Evolutionary conservation across 2,113 vertebrate genomes (phyloP), one percentile per base, ranked within the genome.

Genomic region (Lynx canadensis): DNA sequence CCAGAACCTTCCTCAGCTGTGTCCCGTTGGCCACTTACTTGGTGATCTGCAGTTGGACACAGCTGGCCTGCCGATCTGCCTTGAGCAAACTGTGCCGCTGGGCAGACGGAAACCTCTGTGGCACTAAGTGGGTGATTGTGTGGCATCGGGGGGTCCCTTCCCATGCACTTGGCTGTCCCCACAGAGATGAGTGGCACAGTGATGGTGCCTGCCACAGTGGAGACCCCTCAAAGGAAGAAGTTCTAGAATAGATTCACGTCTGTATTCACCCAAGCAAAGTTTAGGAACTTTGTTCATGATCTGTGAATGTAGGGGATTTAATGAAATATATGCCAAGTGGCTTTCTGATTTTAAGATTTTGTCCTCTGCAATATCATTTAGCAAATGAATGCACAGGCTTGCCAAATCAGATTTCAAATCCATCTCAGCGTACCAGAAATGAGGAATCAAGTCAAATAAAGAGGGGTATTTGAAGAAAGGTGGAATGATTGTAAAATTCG

Each of bases 101-200:
- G 36, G 78, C 2, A n/a, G 8, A 11, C 13, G 23, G 71, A 73
- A 82, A 45, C 31, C 41, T 41, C 7, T 2, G 4, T 50, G 90
- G 52, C 21, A 5, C 4, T 13, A 19, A 19, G 7, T 27, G 8
- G 68, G 27, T 89, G 73, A 23, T 18, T 11, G 12, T 0, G 5
- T 0, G 48, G 19, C 15, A 6, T 36, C 8, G 4, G 25, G 48
- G 48, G 36, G 2, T 13, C 15, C 45, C 6, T 65, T 50, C 68
- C 12, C 3, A 0, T 8, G 60, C 27, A 41, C 65, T 9, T n/a
- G 50, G 36, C 36, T 33, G 13, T 11, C 27, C 21, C 11, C 1
- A 6, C 25, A 29, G 2, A 55, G 21, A 4, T 3, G 1, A 23
- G 14, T 1, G 2, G 14, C 7, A 7, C 4, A 14, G 18, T 33